Percentiles rank a stretch among this genome's conserved stretches.
Evolutionary conservation across 1,140 invertebrate genomes (phyloP).

Genomic region (Drosophila novamexicana): DNA sequence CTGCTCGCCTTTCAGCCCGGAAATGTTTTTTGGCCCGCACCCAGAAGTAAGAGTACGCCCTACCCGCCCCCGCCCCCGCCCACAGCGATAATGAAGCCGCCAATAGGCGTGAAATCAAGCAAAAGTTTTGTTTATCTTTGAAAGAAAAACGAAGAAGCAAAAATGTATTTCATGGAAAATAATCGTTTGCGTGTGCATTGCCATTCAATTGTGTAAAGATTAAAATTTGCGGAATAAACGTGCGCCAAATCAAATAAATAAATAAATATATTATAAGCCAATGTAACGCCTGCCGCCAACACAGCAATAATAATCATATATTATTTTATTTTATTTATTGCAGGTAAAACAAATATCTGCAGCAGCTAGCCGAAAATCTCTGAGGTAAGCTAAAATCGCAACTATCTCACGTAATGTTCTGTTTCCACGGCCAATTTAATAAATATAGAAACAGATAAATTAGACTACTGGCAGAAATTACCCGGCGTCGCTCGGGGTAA

Average conservation of each 20-base stretch:
- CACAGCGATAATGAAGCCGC: constrained; percentile 56
- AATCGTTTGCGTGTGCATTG: constrained; percentile 56
- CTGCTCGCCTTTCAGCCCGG: constrained; percentile 50
- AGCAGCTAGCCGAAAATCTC: constrained; percentile 16
- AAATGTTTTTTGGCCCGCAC: constrained; percentile 60
- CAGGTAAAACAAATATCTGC: constrained; percentile 27
- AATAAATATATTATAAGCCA: constrained; percentile 5
- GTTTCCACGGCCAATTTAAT: constrained; percentile 17
- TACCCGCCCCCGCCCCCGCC: constrained; percentile 2
- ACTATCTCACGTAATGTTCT: constrained; percentile 29
- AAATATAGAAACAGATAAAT: neutral
- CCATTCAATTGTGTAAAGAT: constrained; percentile 64
- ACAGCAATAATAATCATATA: constrained; percentile 37
- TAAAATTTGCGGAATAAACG: constrained; percentile 43
- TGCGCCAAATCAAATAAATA: constrained; percentile 36
- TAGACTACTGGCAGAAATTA: no score
- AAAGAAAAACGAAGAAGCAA: neutral
- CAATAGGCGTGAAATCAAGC: constrained; percentile 53
- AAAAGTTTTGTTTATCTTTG: constrained; percentile 36
- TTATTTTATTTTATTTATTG: constrained; percentile 32
- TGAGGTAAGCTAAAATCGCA: constrained; percentile 22
- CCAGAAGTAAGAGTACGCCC: constrained; percentile 51
- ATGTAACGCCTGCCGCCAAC: constrained; percentile 18
- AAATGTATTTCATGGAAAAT: constrained; percentile 7
- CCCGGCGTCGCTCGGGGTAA: no score